Evolutionary conservation across 1,140 invertebrate species (phyloP).

Genomic region (Diprion similis): DNA sequence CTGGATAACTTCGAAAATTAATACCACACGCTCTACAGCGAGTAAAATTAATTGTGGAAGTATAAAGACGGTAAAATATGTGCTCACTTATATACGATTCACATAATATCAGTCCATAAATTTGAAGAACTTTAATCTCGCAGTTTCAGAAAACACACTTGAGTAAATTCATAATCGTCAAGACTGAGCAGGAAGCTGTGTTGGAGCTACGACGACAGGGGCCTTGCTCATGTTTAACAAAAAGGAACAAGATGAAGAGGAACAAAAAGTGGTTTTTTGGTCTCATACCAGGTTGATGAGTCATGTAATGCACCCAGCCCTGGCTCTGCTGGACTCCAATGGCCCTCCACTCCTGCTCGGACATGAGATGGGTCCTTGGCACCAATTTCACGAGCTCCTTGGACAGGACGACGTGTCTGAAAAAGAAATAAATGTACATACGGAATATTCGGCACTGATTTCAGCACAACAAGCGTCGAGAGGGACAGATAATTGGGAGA

Average conservation of each 20-base stretch:
- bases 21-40: no score
- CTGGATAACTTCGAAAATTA: no score
- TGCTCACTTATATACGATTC: neutral
- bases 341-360: constrained; percentile 90
- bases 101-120: neutral
- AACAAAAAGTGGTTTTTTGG: constrained; percentile 5
- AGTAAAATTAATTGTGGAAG: neutral
- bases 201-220: no score
- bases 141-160: no score
- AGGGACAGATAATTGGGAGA: no score
- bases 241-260: neutral
- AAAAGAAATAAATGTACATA: constrained; percentile 36
- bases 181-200: no score
- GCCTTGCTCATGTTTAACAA: neutral
- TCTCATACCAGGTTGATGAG: constrained; percentile 82
- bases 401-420: constrained; percentile 90
- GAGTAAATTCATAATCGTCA: no score
- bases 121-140: neutral
- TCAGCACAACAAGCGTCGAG: no score
- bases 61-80: neutral
- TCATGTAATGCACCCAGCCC: constrained; percentile 96
- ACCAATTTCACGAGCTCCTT: constrained; percentile 90
- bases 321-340: constrained; percentile 93
- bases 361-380: constrained; percentile 90
- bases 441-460: no score